A percentile compares a stretch with the other conserved stretches of the same genome.
Evolutionary conservation across 1,140 invertebrate species (phyloP).

Genomic region (Heliothis subflexa): DNA sequence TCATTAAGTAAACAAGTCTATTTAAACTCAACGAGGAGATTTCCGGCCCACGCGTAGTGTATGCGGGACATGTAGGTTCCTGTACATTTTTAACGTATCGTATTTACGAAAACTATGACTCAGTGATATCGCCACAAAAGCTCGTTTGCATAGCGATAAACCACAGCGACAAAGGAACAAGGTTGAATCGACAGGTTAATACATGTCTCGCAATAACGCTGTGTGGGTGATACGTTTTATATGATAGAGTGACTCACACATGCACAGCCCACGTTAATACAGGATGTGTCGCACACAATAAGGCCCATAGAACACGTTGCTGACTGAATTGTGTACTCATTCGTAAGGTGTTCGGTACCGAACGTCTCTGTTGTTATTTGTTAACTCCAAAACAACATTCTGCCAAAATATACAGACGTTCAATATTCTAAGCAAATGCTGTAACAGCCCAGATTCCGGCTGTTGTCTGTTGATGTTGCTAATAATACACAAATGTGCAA

Average conservation of each 20-base stretch:
- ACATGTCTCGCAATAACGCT: conserved; percentile 57
- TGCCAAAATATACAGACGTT: conserved; percentile 6
- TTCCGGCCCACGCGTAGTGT: conserved; percentile 17
- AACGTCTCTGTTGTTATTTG: conserved; percentile 41
- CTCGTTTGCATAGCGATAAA: conserved; percentile 68
- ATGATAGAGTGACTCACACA: conserved; percentile 44
- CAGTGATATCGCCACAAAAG: conserved; percentile 60
- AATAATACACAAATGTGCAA: not conserved
- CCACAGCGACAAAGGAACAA: conserved; percentile 66
- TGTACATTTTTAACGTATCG: conserved; percentile 46
- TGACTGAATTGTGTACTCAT: conserved; percentile 52
- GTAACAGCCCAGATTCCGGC: not conserved
- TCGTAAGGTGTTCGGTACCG: conserved; percentile 38
- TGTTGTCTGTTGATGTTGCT: conserved; percentile 5
- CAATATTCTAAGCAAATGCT: not conserved
- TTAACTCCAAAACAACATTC: conserved; percentile 24
- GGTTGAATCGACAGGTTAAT: conserved; percentile 73
- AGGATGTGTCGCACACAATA: conserved; percentile 53
- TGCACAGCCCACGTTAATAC: conserved; percentile 40
- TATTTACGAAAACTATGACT: conserved; percentile 59
- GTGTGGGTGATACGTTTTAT: conserved; percentile 45
- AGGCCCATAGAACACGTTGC: conserved; percentile 30
- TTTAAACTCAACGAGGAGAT: conserved; percentile 33
- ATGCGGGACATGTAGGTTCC: conserved; percentile 5
- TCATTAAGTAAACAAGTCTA: conserved; percentile 7